Base-by-base conservation (phyloP, 2,888 invertebrate species). In the Plagodis pulveraria region DNA sequence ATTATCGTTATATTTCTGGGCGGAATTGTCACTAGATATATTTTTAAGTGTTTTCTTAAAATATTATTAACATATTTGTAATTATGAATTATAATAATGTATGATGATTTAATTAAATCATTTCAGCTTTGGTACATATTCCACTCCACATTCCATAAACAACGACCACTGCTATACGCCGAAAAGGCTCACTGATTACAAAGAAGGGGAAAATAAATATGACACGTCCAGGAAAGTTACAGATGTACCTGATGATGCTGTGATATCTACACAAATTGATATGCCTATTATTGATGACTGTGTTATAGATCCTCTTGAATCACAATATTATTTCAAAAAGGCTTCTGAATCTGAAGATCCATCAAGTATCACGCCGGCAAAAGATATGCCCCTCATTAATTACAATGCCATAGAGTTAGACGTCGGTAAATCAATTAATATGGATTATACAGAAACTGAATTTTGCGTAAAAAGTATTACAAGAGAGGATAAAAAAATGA, bases 61-160 rank as follows among this genome's bases (percentile, higher is more conserved):
- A n/a, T n/a, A n/a, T n/a, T n/a, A n/a, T n/a, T n/a, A n/a, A n/a
- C n/a, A n/a, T n/a, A n/a, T n/a, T n/a, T n/a, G n/a, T n/a, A n/a
- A n/a, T n/a, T n/a, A n/a, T n/a, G n/a, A n/a, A n/a, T n/a, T n/a
- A n/a, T n/a, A n/a, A n/a, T n/a, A n/a, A n/a, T n/a, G n/a, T n/a
- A n/a, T 6, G 9, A 38, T 43, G 6, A 12, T 43, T 7, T 47
- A 12, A 38, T 50, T 48, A n/a, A 41, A n/a, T 6, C 42, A 36
- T 58, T 58, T 44, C 63, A 91, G 91, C 72, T 84, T 88, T 67
- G 88, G 86, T 55, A 84, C 84, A 56, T 89, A 86, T 50, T 79
- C 83, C 10, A 87, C 89, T 9, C 84, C 89, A 6, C 78, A 66
- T 0, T 74, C 83, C 7, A 65, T 74, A 44, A 72, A 76, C 38